A percentile compares a stretch with the other conserved stretches of the same genome.
phyloP scores from a whole-genome alignment of 2,888 invertebrate species.

The Schrankia costaestrigalis region DNA sequence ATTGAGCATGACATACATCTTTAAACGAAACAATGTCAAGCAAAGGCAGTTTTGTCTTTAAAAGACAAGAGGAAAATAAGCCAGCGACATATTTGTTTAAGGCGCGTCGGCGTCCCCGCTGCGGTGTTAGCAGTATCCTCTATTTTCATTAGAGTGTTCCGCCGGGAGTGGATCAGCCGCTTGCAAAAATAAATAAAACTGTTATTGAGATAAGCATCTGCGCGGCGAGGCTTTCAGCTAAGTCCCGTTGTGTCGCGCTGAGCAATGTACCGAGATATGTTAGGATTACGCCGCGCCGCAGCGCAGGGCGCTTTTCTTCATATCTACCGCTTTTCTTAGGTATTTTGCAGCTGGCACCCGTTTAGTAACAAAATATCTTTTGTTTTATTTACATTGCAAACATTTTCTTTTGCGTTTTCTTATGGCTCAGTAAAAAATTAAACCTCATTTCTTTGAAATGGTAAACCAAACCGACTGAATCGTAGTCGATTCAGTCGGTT shows the following conservation, averaged over 20 bases:
- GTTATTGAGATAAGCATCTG: slow-evolving; percentile 81
- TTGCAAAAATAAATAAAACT: slow-evolving; percentile 80
- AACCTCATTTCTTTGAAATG: too few relatives aligned
- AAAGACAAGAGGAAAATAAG: too few relatives aligned
- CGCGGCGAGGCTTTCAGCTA: slow-evolving; percentile 74
- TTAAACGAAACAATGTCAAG: too few relatives aligned
- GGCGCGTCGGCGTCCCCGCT: slow-evolving; percentile 22
- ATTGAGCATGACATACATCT: too few relatives aligned
- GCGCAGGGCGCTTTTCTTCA: slow-evolving; percentile 52
- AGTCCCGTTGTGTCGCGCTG: slow-evolving; percentile 77
- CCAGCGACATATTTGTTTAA: slow-evolving; percentile 33
- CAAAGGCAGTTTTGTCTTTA: too few relatives aligned
- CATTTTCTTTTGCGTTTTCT: slow-evolving; percentile 9
- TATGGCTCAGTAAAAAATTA: not conserved
- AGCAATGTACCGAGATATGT: slow-evolving; percentile 78
- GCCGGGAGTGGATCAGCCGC: slow-evolving; percentile 71
- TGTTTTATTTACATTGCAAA: slow-evolving; percentile 27
- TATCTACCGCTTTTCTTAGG: slow-evolving; percentile 62
- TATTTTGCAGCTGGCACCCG: slow-evolving; percentile 67
- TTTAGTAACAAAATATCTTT: slow-evolving; percentile 42
- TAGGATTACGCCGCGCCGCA: slow-evolving; percentile 68
- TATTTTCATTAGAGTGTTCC: slow-evolving; percentile 75
- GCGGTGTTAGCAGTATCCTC: slow-evolving; percentile 48
- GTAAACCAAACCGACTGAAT: too few relatives aligned
- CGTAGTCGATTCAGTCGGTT: too few relatives aligned